Percentiles rank a stretch among this genome's conserved stretches.
Evolutionary conservation across 1,140 invertebrate species (phyloP).

Genomic region (Bombus confusus): DNA sequence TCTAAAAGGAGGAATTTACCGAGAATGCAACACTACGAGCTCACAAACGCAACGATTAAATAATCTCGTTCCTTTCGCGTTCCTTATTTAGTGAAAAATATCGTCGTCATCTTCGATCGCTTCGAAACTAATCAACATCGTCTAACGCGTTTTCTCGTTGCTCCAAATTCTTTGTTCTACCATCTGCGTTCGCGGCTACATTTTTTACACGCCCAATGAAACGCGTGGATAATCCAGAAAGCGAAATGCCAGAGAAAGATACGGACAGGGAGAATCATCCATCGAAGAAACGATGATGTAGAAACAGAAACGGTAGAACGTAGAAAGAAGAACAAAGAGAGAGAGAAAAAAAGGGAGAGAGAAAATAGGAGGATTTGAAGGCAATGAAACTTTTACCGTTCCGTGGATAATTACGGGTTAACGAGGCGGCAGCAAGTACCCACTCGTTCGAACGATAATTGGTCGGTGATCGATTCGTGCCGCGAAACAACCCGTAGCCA

Average conservation of each 20-base stretch:
- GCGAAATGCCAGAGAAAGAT: background rate
- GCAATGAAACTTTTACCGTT: constrained; percentile 62
- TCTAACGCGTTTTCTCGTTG: too few species aligned
- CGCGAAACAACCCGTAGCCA: constrained; percentile 43
- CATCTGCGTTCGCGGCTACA: background rate
- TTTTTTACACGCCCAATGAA: background rate
- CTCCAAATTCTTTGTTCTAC: background rate
- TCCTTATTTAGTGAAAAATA: too few species aligned
- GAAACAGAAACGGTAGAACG: constrained; percentile 8
- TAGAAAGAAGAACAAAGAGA: background rate
- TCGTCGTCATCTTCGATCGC: background rate
- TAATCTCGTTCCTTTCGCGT: too few species aligned
- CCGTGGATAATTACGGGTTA: constrained; percentile 58
- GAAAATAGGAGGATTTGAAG: constrained; percentile 44
- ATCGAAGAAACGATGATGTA: background rate
- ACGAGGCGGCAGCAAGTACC: constrained; percentile 57
- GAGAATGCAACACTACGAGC: too few species aligned
- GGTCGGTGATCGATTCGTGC: constrained; percentile 60
- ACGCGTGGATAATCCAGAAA: background rate
- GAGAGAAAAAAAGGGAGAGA: background rate
- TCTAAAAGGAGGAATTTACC: too few species aligned
- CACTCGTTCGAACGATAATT: constrained; percentile 61
- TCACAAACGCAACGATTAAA: too few species aligned
- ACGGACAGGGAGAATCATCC: too few species aligned
- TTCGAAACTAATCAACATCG: background rate